Conservation (phyloP, 2,888 invertebrate genomes). For the Graphium colonna region DNA sequence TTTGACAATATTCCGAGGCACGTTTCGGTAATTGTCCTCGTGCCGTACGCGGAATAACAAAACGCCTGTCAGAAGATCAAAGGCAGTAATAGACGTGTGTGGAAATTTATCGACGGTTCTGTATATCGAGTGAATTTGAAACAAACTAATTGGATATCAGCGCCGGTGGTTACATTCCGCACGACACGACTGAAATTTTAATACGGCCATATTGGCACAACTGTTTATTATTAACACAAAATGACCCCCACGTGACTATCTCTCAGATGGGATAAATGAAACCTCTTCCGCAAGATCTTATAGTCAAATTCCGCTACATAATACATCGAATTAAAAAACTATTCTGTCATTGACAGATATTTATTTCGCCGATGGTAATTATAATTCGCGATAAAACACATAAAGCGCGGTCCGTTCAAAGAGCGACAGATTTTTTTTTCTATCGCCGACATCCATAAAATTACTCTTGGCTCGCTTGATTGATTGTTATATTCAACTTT, state of each 20-base stretch:
- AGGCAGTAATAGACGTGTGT: conserved; percentile 73
- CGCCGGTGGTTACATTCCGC: conserved; percentile 32
- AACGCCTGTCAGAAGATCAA: conserved; percentile 70
- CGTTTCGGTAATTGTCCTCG: conserved; percentile 70
- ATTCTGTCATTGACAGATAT: not conserved
- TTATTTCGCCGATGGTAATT: not conserved
- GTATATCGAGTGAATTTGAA: conserved; percentile 59
- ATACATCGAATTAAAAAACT: not conserved
- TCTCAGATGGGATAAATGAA: not conserved
- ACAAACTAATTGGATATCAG: conserved; percentile 51
- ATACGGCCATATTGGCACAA: conserved; percentile 47
- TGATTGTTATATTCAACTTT: conserved; percentile 10
- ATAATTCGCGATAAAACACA: conserved; percentile 10
- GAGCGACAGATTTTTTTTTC: conserved; percentile 16
- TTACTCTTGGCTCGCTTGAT: conserved; percentile 14
- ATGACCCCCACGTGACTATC: conserved; percentile 29
- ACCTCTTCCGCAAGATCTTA: not conserved
- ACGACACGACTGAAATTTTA: conserved; percentile 52
- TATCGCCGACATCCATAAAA: conserved; percentile 7
- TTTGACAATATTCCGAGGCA: conserved; percentile 65
- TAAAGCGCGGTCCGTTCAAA: conserved; percentile 19
- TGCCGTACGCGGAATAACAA: conserved; percentile 68
- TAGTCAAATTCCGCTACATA: not conserved
- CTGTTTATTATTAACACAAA: conserved; percentile 39
- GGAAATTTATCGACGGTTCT: conserved; percentile 68